A percentile compares a stretch with the other conserved stretches of the same genome.
These are phyloP conservation scores for Alectura lathami DNA, from an alignment of 2,113 vertebrate genomes.

Conservation along the genomic window DNA sequence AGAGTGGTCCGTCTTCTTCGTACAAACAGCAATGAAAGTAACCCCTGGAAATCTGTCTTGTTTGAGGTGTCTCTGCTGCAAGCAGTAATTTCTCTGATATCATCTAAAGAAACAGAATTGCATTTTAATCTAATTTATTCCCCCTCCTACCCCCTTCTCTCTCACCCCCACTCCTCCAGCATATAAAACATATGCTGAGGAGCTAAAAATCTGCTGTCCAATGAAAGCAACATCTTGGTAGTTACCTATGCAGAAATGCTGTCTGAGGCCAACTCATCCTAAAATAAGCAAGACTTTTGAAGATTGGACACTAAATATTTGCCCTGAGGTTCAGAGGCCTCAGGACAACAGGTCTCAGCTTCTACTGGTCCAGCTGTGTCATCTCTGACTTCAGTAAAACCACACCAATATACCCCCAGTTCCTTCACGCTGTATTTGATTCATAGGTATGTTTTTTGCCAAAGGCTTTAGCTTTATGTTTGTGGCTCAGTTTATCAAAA, in stretches of 20 bases:
- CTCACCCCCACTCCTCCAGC: background rate
- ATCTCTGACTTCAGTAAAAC: background rate
- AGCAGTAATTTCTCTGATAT: background rate
- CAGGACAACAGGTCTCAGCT: accelerated
- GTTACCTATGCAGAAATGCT: background rate
- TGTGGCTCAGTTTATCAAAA: background rate
- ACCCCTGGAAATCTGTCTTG: background rate
- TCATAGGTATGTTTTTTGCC: background rate
- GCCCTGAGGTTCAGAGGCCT: background rate
- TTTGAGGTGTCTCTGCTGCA: background rate
- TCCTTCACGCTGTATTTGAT: background rate
- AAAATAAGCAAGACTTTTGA: background rate
- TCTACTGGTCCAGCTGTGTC: background rate
- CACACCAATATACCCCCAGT: background rate
- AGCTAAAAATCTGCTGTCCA: background rate
- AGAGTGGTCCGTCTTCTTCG: background rate
- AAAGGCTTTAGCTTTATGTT: background rate
- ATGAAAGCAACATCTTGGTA: background rate
- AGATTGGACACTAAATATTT: background rate
- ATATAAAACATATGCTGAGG: background rate
- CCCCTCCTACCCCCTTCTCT: too few relatives aligned
- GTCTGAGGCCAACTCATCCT: background rate
- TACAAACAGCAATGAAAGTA: background rate
- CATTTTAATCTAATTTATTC: background rate
- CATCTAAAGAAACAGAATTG: background rate